Percentiles rank a stretch among this genome's conserved stretches.
These are phyloP conservation scores for Pseudocheirus occidentalis DNA, from an alignment of 2,797 vertebrate genomes.

Conservation along the genomic window DNA sequence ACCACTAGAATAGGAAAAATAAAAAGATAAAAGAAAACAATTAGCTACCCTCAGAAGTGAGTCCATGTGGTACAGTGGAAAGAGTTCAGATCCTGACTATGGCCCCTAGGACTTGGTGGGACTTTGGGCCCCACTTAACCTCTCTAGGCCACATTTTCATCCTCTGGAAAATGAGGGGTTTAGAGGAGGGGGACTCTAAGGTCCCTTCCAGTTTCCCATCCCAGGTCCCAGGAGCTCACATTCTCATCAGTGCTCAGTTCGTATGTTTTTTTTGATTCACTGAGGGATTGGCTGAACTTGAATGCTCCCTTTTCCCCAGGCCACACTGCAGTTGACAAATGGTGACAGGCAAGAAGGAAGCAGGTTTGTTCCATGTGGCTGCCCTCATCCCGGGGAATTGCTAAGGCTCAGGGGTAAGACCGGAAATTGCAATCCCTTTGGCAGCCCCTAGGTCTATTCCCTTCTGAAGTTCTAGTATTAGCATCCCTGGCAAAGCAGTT, in stretches of 20 bases:
- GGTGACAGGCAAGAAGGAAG: neutral
- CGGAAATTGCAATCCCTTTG: neutral
- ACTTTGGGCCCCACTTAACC: neutral
- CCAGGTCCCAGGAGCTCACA: neutral
- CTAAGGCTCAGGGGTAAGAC: neutral
- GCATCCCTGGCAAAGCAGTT: neutral
- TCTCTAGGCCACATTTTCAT: neutral
- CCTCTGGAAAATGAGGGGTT: neutral
- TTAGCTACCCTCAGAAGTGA: neutral
- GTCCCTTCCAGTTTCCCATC: neutral
- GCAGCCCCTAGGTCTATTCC: neutral
- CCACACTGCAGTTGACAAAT: neutral
- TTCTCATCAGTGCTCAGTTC: neutral
- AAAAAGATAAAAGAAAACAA: neutral
- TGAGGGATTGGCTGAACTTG: slow-evolving; percentile 75
- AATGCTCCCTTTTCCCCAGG: slow-evolving; percentile 63
- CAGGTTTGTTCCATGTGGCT: neutral
- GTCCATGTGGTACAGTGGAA: neutral
- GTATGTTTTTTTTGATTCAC: neutral
- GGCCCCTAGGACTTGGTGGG: no score
- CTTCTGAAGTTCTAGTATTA: neutral
- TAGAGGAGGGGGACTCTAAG: neutral
- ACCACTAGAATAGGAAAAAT: neutral
- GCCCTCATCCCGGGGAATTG: neutral
- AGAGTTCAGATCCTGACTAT: neutral